phyloP scores from a whole-genome alignment of 1,140 invertebrate genomes.

The Drosophila nebulosa region DNA sequence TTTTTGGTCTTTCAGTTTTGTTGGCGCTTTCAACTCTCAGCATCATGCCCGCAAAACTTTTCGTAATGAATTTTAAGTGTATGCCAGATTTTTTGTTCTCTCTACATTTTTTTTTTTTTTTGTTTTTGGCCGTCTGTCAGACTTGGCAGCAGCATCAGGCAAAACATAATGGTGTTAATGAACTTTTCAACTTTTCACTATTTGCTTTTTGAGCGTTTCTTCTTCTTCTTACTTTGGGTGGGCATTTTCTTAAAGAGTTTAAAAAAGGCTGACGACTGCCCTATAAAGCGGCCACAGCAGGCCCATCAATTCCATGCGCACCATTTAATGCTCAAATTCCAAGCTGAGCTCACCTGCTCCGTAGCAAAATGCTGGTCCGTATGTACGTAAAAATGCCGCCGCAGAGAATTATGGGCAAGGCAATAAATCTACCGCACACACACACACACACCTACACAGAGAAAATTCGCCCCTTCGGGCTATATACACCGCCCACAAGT shows the following conservation, averaged over 20 bases:
- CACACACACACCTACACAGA: slow-evolving; percentile 5
- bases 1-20: not conserved
- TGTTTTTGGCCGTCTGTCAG: slow-evolving; percentile 47
- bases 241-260: slow-evolving; percentile 7
- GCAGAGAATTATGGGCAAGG: slow-evolving; percentile 76
- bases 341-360: slow-evolving; percentile 23
- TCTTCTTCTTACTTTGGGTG: not conserved
- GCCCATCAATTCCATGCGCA: slow-evolving; percentile 71
- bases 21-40: slow-evolving; percentile 23
- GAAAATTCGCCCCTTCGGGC: not conserved
- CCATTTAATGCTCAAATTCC: slow-evolving; percentile 77
- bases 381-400: slow-evolving; percentile 60
- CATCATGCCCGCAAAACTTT: slow-evolving; percentile 69
- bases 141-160: slow-evolving; percentile 50
- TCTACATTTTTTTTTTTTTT: slow-evolving; percentile 33
- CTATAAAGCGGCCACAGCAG: slow-evolving; percentile 15
- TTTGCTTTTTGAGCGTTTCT: not conserved
- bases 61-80: slow-evolving; percentile 79
- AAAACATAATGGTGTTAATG: slow-evolving; percentile 73
- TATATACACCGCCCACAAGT: not conserved
- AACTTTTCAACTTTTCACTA: slow-evolving; percentile 28
- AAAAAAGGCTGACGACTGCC: not conserved
- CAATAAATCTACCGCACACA: slow-evolving; percentile 68
- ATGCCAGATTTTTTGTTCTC: slow-evolving; percentile 78
- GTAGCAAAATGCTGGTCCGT: slow-evolving; percentile 60